Evolutionary conservation across 2,113 vertebrate species (phyloP).

Genomic region (Leiothrix lutea): DNA sequence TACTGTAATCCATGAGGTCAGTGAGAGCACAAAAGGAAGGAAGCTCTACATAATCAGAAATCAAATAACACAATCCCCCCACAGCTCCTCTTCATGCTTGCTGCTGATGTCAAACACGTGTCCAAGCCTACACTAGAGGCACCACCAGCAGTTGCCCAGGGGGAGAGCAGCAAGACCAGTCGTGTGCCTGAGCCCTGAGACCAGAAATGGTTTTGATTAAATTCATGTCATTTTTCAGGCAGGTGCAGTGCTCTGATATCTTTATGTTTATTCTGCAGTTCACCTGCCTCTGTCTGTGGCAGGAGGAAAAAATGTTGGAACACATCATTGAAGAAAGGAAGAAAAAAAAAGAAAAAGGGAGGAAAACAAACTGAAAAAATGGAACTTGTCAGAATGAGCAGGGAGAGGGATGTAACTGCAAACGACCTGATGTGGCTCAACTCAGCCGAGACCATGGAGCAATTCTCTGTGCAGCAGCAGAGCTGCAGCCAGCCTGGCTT

Average conservation of each 20-base stretch:
- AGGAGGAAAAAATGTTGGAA: background rate
- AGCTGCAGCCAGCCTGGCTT: background rate
- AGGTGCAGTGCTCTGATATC: background rate
- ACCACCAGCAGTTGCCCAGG: constrained; percentile 3
- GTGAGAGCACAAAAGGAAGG: background rate
- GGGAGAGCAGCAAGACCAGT: background rate
- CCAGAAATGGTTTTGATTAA: constrained; percentile 8
- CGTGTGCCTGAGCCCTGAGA: background rate
- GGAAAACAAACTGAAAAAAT: background rate
- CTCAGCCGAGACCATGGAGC: background rate
- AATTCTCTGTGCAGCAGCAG: background rate
- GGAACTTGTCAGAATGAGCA: background rate
- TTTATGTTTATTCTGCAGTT: background rate
- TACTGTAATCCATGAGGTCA: background rate
- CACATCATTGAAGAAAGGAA: background rate
- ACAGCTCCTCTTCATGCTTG: background rate
- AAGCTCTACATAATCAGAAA: background rate
- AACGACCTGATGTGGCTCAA: background rate
- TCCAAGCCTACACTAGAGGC: background rate
- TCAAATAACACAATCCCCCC: background rate
- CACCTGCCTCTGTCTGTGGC: background rate
- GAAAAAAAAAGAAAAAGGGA: no score
- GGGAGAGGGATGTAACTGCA: background rate
- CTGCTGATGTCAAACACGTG: background rate
- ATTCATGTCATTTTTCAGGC: constrained; percentile 44